Percentiles rank a stretch among this genome's conserved stretches.
Evolutionary conservation across 2,888 invertebrate species (phyloP).

Genomic region (Hypomecis atomaria): DNA sequence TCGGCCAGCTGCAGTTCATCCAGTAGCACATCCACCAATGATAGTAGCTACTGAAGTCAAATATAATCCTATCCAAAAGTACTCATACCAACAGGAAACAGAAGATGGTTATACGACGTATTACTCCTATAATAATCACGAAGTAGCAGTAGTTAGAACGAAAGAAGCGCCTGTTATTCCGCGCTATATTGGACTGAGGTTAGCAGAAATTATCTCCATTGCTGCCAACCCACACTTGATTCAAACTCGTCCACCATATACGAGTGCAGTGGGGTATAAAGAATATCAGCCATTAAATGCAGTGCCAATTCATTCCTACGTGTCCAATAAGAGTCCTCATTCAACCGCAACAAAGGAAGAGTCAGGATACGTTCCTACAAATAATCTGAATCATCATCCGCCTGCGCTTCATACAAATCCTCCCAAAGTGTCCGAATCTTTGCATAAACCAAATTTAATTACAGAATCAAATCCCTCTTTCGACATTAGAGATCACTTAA

Average conservation of each 20-base stretch:
- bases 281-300: constrained; percentile 11
- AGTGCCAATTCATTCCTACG: constrained; percentile 16
- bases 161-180: constrained; percentile 45
- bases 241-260: constrained; percentile 11
- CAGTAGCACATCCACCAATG: constrained; percentile 16
- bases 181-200: constrained; percentile 42
- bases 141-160: constrained; percentile 47
- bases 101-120: constrained; percentile 47
- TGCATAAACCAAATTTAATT: constrained; percentile 4
- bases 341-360: constrained; percentile 8
- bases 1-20: constrained; percentile 11
- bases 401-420: constrained; percentile 15
- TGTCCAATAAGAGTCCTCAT: constrained; percentile 1
- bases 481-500: constrained; percentile 17
- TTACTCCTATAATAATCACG: constrained; percentile 44
- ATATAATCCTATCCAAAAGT: constrained; percentile 39
- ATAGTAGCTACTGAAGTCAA: constrained; percentile 30
- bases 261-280: neutral
- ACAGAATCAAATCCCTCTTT: constrained; percentile 3
- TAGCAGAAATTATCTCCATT: constrained; percentile 43
- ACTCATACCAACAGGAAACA: constrained; percentile 53
- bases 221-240: constrained; percentile 28
- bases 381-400: constrained; percentile 7
- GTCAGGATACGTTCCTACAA: constrained; percentile 1
- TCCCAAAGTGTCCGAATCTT: constrained; percentile 4